Evolutionary conservation across 2,113 vertebrate species (phyloP).

Genomic region (Probosciger aterrimus): DNA sequence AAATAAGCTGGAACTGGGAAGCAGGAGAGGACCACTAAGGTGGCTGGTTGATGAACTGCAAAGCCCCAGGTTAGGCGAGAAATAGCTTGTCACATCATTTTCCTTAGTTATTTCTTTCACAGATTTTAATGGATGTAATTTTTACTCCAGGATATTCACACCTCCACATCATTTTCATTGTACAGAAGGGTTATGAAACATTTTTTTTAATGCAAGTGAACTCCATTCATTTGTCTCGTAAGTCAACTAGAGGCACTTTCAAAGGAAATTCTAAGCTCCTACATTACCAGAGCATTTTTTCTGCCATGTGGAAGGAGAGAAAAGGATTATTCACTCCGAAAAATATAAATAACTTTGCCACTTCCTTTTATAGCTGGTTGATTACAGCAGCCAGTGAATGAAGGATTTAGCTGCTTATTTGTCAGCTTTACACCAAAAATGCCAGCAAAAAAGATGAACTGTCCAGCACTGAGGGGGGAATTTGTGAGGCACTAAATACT

Average conservation of each 20-base stretch:
- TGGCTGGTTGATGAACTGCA: not conserved
- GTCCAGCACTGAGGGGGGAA: not conserved
- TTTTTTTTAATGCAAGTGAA: not conserved
- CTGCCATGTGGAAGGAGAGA: not conserved
- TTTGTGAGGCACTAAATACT: constrained; percentile 15
- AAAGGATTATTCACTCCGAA: constrained; percentile 10
- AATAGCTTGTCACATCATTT: not conserved
- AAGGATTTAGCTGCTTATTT: not conserved
- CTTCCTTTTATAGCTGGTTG: constrained; percentile 1
- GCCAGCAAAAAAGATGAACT: not conserved
- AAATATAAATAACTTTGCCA: constrained; percentile 34
- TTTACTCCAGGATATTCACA: not conserved
- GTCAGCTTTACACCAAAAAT: not conserved
- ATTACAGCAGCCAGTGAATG: constrained; percentile 9
- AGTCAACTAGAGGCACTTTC: not conserved
- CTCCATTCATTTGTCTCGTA: not conserved
- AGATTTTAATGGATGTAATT: constrained; percentile 4
- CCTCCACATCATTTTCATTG: not conserved
- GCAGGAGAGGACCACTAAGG: not conserved
- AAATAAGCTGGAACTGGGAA: not conserved
- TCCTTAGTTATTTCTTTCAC: not conserved
- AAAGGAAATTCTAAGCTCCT: constrained; percentile 8
- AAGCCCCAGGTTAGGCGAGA: not conserved
- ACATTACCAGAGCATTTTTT: constrained; percentile 1
- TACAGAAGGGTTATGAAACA: not conserved